phyloP scores from a whole-genome alignment of 1,140 invertebrate species.

The Sycobia sp. region DNA sequence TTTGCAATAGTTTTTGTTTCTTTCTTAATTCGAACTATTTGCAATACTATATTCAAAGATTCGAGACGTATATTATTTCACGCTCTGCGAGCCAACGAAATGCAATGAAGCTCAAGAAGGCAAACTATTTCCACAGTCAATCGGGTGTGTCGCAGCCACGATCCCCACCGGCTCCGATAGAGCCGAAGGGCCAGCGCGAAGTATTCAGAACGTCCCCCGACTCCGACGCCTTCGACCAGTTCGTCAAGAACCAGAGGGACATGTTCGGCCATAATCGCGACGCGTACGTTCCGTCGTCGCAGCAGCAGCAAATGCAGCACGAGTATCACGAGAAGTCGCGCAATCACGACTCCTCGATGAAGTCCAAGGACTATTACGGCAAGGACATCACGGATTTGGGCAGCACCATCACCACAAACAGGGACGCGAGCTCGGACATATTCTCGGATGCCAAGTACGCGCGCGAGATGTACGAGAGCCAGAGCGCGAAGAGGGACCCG shows the following conservation, averaged over 20 bases:
- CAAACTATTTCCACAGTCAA: constrained; percentile 50
- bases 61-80: too few species aligned
- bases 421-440: constrained; percentile 55
- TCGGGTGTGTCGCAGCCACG: constrained; percentile 59
- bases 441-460: constrained; percentile 55
- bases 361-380: constrained; percentile 57
- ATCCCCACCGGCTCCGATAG: constrained; percentile 72
- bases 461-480: constrained; percentile 53
- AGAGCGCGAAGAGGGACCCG: constrained; percentile 53
- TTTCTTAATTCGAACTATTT: too few species aligned
- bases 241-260: constrained; percentile 54
- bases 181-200: constrained; percentile 67
- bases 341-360: background rate
- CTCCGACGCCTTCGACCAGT: constrained; percentile 65
- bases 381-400: constrained; percentile 61
- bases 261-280: constrained; percentile 60
- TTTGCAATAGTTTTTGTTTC: too few species aligned
- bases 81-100: too few species aligned
- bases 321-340: constrained; percentile 32
- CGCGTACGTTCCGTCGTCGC: constrained; percentile 45
- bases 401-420: constrained; percentile 43
- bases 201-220: constrained; percentile 72
- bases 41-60: too few species aligned
- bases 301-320: constrained; percentile 46
- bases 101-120: too few species aligned